Percentiles rank a stretch among this genome's conserved stretches.
phyloP scores from a whole-genome alignment of 2,797 vertebrate species.

The Botia kubotai region DNA sequence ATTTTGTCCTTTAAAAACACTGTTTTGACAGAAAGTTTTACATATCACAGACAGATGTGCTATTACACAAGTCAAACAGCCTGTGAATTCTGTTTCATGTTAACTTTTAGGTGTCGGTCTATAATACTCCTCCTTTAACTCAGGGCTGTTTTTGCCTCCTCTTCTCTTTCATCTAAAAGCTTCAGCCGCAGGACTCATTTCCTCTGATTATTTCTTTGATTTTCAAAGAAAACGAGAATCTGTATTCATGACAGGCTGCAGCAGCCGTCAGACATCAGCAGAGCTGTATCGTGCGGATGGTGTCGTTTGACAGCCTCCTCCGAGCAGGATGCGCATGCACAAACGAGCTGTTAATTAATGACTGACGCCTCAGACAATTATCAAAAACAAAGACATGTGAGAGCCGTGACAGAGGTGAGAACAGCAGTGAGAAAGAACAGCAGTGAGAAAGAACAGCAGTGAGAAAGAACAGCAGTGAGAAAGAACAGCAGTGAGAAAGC shows the following conservation, averaged over 20 bases:
- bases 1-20: not conserved
- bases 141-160: not conserved
- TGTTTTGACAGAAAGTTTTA: not conserved
- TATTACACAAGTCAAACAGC: not conserved
- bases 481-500: not conserved
- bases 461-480: too few species aligned
- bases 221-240: not conserved
- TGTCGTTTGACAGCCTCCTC: too few species aligned
- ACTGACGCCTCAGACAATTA: slow-evolving; percentile 76
- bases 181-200: not conserved
- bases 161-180: slow-evolving; percentile 7
- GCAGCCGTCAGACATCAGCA: slow-evolving; percentile 1
- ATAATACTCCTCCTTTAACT: not conserved
- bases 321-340: slow-evolving; percentile 53
- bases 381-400: slow-evolving; percentile 75
- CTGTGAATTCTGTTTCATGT: not conserved
- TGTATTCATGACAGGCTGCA: not conserved
- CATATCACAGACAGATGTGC: not conserved
- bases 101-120: not conserved
- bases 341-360: slow-evolving; percentile 73
- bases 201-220: slow-evolving; percentile 1
- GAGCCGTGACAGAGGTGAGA: slow-evolving; percentile 70
- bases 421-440: slow-evolving; percentile 34
- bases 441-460: too few species aligned
- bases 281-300: too few species aligned